Evolutionary conservation across 2,797 vertebrate species (phyloP), one percentile per base, ranked within the genome.

Genomic region (Aulostomus chinensis): DNA sequence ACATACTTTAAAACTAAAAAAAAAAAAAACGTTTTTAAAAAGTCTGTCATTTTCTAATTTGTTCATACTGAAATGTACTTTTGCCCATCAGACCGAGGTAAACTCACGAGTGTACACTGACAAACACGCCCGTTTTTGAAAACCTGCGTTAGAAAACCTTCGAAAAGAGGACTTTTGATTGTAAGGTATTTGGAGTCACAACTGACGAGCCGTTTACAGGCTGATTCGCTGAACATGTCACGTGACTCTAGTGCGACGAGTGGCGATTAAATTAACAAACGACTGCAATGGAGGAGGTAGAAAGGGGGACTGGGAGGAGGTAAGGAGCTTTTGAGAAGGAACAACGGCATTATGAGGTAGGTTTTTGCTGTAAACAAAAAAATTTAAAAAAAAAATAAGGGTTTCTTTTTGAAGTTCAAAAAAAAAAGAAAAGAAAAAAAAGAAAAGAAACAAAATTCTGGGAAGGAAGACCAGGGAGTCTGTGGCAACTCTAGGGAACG

Each of bases 291-390:
- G 52, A 76, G 65, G 65, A 73, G 78, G 66, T 66, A 70, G 54
- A 62, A n/a, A n/a, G n/a, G 58, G 70, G 58, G 16, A 47, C 48
- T 60, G 56, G 65, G 64, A 79, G 69, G 76, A 85, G 76, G 77
- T 79, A 68, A 68, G 52, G 73, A 76, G 54, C n/a, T 43, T 74
- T 67, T 68, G 70, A 73, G 73, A 55, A 73, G 73, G 43, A 87
- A 77, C 54, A 87, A 91, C 86, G n/a, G 76, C 77, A 78, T n/a
- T 85, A 94, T 94, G 96, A 98, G 96, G 96, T 98, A 98, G 96
- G 91, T 80, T 89, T 94, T 93, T 96, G 93, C 93, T 97, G 95
- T 96, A 96, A 98, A 97, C 93, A 91, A 93, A 94, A 85, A 80
- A 75, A 57, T n/a, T n/a, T n/a, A n/a, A n/a, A n/a, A n/a, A n/a